Percentiles rank a stretch among this genome's conserved stretches.
Conservation (phyloP, 2,797 vertebrate genomes). For the Furcifer pardalis region DNA sequence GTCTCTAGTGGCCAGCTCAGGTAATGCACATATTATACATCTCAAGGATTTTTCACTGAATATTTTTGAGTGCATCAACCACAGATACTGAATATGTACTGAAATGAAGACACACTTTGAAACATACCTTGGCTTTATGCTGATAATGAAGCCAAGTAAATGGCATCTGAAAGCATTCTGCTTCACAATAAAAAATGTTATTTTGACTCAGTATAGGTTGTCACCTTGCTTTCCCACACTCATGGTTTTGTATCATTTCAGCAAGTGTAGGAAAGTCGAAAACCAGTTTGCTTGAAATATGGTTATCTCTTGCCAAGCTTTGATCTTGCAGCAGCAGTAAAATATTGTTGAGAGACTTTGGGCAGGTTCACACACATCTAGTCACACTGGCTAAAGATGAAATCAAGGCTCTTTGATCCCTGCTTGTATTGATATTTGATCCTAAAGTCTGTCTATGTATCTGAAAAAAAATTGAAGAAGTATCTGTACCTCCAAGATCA, state of each 20-base stretch:
- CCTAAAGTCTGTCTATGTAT: background rate
- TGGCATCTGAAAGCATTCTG: no score
- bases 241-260: background rate
- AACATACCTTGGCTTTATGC: background rate
- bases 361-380: background rate
- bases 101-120: constrained; percentile 3
- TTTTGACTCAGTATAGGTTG: background rate
- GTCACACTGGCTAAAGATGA: no score
- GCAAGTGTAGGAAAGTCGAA: background rate
- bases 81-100: no score
- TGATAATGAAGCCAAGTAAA: background rate
- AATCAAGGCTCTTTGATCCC: no score
- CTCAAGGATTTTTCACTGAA: no score
- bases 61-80: no score
- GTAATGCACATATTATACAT: no score
- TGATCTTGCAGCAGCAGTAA: constrained; percentile 14
- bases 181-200: background rate
- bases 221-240: background rate
- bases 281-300: background rate
- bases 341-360: background rate
- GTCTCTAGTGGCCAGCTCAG: no score
- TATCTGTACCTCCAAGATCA: background rate
- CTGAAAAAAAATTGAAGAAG: background rate
- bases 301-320: background rate
- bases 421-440: background rate